Evolutionary conservation across 2,797 vertebrate genomes (phyloP).

Genomic region (Anabacerthia variegaticeps): DNA sequence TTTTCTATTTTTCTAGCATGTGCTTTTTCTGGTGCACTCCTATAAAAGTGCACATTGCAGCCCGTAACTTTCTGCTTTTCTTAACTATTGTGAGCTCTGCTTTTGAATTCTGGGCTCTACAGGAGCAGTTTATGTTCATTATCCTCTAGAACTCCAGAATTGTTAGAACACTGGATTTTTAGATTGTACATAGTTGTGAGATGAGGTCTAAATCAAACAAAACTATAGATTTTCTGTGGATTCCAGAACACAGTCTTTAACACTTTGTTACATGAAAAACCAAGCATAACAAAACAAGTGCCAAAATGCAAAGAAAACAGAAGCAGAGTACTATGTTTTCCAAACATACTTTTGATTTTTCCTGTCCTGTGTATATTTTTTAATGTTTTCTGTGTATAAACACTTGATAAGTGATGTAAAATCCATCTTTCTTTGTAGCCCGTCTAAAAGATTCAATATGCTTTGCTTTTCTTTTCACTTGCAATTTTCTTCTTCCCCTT

Average conservation of each 20-base stretch:
- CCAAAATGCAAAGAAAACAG: neutral
- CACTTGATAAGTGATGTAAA: neutral
- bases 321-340: neutral
- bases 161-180: neutral
- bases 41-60: neutral
- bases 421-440: neutral
- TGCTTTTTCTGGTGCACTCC: neutral
- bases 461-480: conserved; percentile 9
- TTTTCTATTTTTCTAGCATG: neutral
- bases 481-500: conserved; percentile 20
- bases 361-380: neutral
- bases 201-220: neutral
- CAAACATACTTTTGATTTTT: neutral
- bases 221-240: neutral
- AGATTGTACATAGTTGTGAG: neutral
- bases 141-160: neutral
- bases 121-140: neutral
- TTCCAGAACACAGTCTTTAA: neutral
- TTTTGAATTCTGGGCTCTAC: neutral
- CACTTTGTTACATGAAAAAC: neutral
- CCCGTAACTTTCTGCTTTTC: neutral
- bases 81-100: neutral
- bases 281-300: neutral
- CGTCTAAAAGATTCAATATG: neutral
- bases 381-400: neutral